A percentile compares a stretch with the other conserved stretches of the same genome.
These are phyloP conservation scores for Dasypogon diadema DNA, from an alignment of 2,888 invertebrate genomes.

Conservation along the genomic window DNA sequence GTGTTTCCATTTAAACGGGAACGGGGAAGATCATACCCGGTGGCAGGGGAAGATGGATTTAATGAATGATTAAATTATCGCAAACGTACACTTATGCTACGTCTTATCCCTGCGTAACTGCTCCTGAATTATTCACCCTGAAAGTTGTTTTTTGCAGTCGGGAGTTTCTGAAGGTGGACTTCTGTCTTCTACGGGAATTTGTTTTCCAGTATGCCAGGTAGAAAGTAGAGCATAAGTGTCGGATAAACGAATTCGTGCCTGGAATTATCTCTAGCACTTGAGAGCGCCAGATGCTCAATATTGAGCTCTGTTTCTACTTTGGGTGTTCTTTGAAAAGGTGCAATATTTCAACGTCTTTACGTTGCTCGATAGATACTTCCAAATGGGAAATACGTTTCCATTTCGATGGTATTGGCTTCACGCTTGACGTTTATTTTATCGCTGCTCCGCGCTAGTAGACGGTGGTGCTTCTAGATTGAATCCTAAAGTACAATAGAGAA, in stretches of 20 bases:
- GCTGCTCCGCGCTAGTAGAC: background rate
- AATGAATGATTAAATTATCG: conserved; percentile 20
- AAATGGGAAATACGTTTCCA: conserved; percentile 2
- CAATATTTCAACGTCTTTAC: conserved; percentile 38
- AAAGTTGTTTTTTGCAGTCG: background rate
- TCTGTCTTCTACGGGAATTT: too few relatives aligned
- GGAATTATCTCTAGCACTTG: conserved; percentile 1
- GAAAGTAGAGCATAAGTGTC: conserved; percentile 17
- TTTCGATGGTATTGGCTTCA: background rate
- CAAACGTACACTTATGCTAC: background rate
- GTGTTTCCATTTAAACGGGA: background rate
- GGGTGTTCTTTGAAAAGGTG: background rate
- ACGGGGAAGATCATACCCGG: background rate
- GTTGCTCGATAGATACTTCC: background rate
- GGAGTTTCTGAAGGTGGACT: too few relatives aligned
- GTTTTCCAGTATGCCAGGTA: background rate
- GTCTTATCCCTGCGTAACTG: conserved; percentile 22
- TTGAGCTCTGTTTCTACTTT: too few relatives aligned
- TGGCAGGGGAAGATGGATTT: background rate
- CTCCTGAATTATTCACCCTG: conserved; percentile 27
- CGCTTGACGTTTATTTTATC: background rate
- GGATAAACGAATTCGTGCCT: conserved; percentile 37
- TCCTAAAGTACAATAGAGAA: background rate
- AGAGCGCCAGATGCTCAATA: background rate
- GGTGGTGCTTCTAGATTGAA: background rate